Conservation (phyloP, 2,113 vertebrate species). For the Hyaena hyaena region DNA sequence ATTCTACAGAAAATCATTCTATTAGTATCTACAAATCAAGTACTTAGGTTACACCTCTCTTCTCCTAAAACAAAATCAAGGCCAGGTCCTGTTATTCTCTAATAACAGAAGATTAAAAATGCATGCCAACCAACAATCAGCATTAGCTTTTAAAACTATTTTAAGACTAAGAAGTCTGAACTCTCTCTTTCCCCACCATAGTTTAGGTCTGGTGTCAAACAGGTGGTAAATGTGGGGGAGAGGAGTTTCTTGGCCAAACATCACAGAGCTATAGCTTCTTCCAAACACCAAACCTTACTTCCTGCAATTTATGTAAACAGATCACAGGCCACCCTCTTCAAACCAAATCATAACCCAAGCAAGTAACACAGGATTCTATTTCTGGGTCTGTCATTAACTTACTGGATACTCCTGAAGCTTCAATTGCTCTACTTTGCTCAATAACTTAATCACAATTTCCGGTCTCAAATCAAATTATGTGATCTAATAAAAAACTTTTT, state of each 20-base stretch:
- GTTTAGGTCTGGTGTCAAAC: neutral
- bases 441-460: constrained; percentile 46
- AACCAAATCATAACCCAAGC: constrained; percentile 70
- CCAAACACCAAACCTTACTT: constrained; percentile 69
- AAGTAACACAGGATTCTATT: constrained; percentile 73
- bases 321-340: constrained; percentile 64
- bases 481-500: constrained; percentile 36
- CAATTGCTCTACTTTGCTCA: constrained; percentile 52
- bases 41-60: neutral
- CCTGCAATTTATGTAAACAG: constrained; percentile 70
- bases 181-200: constrained; percentile 24
- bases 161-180: neutral
- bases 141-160: constrained; percentile 41
- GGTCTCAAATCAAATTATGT: constrained; percentile 22
- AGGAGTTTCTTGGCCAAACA: constrained; percentile 42
- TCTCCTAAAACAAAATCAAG: neutral
- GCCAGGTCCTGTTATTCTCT: neutral
- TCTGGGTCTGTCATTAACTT: constrained; percentile 65
- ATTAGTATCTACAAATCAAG: constrained; percentile 16
- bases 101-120: neutral
- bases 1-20: neutral
- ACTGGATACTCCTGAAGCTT: constrained; percentile 61
- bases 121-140: neutral
- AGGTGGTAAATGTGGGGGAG: constrained; percentile 31
- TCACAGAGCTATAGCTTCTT: constrained; percentile 49